Conservation (phyloP, 1,140 invertebrate genomes). For the Microplitis demolitor region DNA sequence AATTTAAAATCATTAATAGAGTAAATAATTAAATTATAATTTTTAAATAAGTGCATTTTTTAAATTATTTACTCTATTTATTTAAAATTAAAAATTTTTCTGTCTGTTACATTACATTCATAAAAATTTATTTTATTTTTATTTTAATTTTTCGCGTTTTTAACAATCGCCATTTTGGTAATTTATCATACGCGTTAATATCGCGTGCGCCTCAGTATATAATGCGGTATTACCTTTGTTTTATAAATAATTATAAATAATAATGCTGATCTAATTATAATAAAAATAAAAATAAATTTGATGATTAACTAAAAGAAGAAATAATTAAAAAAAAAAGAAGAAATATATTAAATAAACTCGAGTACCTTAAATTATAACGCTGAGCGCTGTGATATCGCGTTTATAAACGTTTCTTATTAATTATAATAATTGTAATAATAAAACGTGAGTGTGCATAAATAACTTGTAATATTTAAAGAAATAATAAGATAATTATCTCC, state of each 20-base stretch:
- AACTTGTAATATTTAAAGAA: slow-evolving; percentile 47
- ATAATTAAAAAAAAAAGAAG: background rate
- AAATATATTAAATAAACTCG: slow-evolving; percentile 32
- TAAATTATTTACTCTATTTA: too few relatives aligned
- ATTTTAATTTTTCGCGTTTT: background rate
- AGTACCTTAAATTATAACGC: slow-evolving; percentile 51
- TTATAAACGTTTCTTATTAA: slow-evolving; percentile 53
- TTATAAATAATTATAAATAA: background rate
- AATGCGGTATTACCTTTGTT: slow-evolving; percentile 19
- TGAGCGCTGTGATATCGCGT: slow-evolving; percentile 62
- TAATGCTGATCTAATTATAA: too few relatives aligned
- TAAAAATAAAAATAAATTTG: too few relatives aligned
- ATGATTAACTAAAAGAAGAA: background rate
- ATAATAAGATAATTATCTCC: slow-evolving; percentile 38
- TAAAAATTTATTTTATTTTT: too few relatives aligned
- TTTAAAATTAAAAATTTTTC: too few relatives aligned
- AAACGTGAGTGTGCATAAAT: slow-evolving; percentile 52
- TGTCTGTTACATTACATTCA: too few relatives aligned
- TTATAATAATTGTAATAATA: slow-evolving; percentile 39
- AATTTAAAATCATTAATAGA: too few relatives aligned
- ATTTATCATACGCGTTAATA: slow-evolving; percentile 9
- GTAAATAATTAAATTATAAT: too few relatives aligned
- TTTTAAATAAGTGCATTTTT: too few relatives aligned
- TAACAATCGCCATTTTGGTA: background rate
- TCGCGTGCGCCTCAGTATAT: slow-evolving; percentile 38